A percentile compares a stretch with the other conserved stretches of the same genome.
These are phyloP conservation scores for Elysia crispata DNA, from an alignment of 2,888 invertebrate genomes.

Conservation along the genomic window DNA sequence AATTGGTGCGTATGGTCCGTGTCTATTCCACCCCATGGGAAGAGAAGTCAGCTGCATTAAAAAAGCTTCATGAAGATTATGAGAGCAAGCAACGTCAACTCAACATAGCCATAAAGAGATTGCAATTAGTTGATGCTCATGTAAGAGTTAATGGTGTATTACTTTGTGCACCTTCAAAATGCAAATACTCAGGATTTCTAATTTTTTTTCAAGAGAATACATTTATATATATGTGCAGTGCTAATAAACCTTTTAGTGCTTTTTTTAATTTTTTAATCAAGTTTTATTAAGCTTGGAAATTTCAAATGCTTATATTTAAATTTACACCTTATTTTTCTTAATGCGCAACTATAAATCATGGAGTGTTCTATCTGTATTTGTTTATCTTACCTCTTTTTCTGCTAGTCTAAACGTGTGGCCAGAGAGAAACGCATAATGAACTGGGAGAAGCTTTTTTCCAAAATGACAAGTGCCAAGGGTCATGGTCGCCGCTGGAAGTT, in stretches of 20 bases:
- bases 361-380: not conserved
- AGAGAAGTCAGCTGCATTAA: constrained; percentile 75
- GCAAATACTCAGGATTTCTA: no score
- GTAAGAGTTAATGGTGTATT: constrained; percentile 57
- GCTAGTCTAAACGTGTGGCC: constrained; percentile 72
- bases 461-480: constrained; percentile 72
- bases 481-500: constrained; percentile 77
- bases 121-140: constrained; percentile 76
- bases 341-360: no score
- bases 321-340: no score
- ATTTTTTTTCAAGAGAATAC: no score
- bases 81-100: constrained; percentile 76
- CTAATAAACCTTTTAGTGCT: no score
- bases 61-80: constrained; percentile 76
- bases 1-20: constrained; percentile 74
- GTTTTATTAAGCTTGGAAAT: no score
- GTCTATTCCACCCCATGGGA: constrained; percentile 77
- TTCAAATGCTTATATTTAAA: no score
- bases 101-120: constrained; percentile 75
- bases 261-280: no score
- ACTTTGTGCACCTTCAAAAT: no score
- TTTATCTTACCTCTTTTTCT: not conserved
- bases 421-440: constrained; percentile 75
- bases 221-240: no score
- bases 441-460: constrained; percentile 77